phyloP scores from a whole-genome alignment of 1,140 invertebrate species.

The Macrobrachium nipponense region DNA sequence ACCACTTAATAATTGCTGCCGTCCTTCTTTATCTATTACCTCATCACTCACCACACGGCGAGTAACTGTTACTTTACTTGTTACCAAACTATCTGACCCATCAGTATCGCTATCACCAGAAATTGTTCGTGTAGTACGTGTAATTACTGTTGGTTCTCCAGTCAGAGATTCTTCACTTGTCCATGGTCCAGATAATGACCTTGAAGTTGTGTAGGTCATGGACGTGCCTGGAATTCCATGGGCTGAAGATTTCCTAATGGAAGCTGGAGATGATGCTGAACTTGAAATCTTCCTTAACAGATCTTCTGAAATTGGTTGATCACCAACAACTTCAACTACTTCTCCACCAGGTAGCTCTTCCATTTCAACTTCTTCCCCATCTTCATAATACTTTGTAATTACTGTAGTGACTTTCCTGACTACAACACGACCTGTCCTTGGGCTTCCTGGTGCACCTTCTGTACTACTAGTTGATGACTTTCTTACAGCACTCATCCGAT shows the following conservation, averaged over 20 bases:
- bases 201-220: conserved; percentile 31
- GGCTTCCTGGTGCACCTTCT: conserved; percentile 59
- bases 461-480: conserved; percentile 60
- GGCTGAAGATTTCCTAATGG: conserved; percentile 39
- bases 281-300: conserved; percentile 60
- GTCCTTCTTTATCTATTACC: conserved; percentile 38
- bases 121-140: conserved; percentile 56
- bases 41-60: conserved; percentile 43
- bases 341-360: conserved; percentile 62
- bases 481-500: conserved; percentile 38
- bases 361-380: conserved; percentile 63
- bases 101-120: conserved; percentile 48
- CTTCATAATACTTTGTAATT: conserved; percentile 64
- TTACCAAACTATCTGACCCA: conserved; percentile 29
- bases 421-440: conserved; percentile 62
- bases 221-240: conserved; percentile 37
- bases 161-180: conserved; percentile 54
- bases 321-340: conserved; percentile 62
- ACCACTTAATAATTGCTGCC: conserved; percentile 39
- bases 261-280: conserved; percentile 57
- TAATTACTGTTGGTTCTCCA: conserved; percentile 51
- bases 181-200: conserved; percentile 51
- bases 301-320: conserved; percentile 60
- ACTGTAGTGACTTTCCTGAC: conserved; percentile 63
- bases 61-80: conserved; percentile 37